Percentiles rank a stretch among this genome's conserved stretches.
These are phyloP conservation scores for Amphiprion ocellaris DNA, from an alignment of 2,113 vertebrate genomes.

Conservation along the genomic window DNA sequence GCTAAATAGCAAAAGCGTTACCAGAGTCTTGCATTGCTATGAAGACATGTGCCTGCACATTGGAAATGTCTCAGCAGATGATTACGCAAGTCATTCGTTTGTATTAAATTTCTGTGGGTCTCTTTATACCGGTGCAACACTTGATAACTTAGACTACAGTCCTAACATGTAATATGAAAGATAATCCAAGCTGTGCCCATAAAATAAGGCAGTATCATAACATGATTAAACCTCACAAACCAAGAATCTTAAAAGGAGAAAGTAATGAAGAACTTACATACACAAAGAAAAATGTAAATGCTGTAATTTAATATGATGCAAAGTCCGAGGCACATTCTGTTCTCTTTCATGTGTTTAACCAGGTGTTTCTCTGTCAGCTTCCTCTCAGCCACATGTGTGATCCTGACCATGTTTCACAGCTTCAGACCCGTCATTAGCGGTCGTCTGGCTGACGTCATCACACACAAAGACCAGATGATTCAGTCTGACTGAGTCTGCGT, in stretches of 20 bases:
- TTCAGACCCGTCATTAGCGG: slow-evolving; percentile 44
- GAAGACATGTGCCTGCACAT: too few species aligned
- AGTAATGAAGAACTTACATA: background rate
- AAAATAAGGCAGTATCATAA: too few species aligned
- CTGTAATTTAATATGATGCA: slow-evolving; percentile 2
- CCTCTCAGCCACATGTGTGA: background rate
- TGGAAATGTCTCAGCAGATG: too few species aligned
- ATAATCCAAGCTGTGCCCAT: too few species aligned
- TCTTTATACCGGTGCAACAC: too few species aligned
- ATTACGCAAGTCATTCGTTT: too few species aligned
- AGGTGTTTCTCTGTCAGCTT: slow-evolving; percentile 37
- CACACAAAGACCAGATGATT: slow-evolving; percentile 22
- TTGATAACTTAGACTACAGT: too few species aligned
- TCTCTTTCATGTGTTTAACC: slow-evolving; percentile 21
- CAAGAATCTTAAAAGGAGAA: background rate
- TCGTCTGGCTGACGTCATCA: slow-evolving; percentile 21
- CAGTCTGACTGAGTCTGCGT: slow-evolving; percentile 1
- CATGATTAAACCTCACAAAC: too few species aligned
- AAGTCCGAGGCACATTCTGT: background rate
- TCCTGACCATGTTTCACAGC: slow-evolving; percentile 12
- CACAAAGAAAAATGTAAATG: background rate
- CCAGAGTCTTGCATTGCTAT: too few species aligned
- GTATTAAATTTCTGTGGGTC: too few species aligned
- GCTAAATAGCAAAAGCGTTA: too few species aligned
- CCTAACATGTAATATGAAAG: too few species aligned